Evolutionary conservation across 2,113 vertebrate species (phyloP), one percentile per base, ranked within the genome.

Genomic region (Gavialis gangeticus): DNA sequence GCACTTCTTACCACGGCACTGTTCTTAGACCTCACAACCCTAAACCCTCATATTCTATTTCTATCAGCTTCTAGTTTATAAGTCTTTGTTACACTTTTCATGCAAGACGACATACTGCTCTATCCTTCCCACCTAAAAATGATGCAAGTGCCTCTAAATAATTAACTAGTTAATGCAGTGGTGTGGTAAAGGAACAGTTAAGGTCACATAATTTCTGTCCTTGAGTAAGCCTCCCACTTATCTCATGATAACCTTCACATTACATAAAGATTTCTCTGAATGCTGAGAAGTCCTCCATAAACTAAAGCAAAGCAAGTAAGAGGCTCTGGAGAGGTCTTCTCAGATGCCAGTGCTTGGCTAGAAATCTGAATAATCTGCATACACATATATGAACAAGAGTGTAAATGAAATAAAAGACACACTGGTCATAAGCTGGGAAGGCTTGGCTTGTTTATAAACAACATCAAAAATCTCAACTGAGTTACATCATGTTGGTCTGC

Each of bases 341-440:
- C 57, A 62, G 57, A 5, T 22, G 76, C 30, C 21, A 7, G 30
- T 18, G 17, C 21, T 18, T 2, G 14, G 67, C 24, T 0, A 1
- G 66, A 15, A 77, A 57, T 6, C 5, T 19, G 6, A 63, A 37
- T 19, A n/a, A 62, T 83, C 58, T 55, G 14, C 5, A 8, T 1
- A 0, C 22, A 18, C 5, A 8, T 1, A 0, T 27, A 46, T 75
- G 30, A 86, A 69, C 64, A 73, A 0, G 3, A 57, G 13, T 4
- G 4, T 18, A 76, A 63, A 18, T 78, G 1, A 0, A 63, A 12
- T 9, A 16, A 78, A 67, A 56, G 56, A 58, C 67, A 46, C 0
- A 0, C 25, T 12, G 10, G 8, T 27, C 2, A 8, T 10, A 28
- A 12, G 1, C 0, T 4, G 17, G 17, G 60, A 54, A 83, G 58